Conservation (phyloP, 2,888 invertebrate species). For the Caprella mutica region DNA sequence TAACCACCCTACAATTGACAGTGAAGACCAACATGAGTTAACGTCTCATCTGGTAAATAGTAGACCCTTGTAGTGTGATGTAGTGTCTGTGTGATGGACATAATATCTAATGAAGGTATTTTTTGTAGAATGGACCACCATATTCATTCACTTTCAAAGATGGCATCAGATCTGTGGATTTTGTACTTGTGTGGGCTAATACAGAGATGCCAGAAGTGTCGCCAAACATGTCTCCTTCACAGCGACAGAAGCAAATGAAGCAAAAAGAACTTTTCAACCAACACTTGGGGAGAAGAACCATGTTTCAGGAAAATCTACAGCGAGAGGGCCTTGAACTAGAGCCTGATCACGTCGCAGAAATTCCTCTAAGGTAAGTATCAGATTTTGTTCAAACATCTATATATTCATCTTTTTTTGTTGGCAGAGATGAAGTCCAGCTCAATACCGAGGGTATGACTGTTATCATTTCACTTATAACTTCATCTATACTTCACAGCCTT, state of each 20-base stretch:
- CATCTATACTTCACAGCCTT: too few relatives aligned
- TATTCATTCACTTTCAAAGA: conserved; percentile 15
- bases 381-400: background rate
- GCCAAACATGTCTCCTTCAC: background rate
- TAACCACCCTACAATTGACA: background rate
- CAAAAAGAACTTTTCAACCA: background rate
- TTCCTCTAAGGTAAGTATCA: conserved; percentile 20
- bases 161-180: conserved; percentile 24
- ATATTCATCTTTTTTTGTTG: too few relatives aligned
- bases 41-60: background rate
- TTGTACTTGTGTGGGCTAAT: conserved; percentile 17
- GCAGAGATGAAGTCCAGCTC: too few relatives aligned
- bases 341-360: conserved; percentile 14
- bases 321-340: conserved; percentile 27
- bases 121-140: background rate
- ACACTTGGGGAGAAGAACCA: conserved; percentile 9
- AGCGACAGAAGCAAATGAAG: conserved; percentile 7
- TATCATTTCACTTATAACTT: too few relatives aligned
- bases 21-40: background rate
- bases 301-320: conserved; percentile 21
- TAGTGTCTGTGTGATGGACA: background rate
- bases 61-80: background rate
- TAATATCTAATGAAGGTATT: background rate
- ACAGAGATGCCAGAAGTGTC: background rate
- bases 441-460: too few relatives aligned